Conservation (phyloP, 1,140 invertebrate genomes). For the Zaprionus tsacasi region DNA sequence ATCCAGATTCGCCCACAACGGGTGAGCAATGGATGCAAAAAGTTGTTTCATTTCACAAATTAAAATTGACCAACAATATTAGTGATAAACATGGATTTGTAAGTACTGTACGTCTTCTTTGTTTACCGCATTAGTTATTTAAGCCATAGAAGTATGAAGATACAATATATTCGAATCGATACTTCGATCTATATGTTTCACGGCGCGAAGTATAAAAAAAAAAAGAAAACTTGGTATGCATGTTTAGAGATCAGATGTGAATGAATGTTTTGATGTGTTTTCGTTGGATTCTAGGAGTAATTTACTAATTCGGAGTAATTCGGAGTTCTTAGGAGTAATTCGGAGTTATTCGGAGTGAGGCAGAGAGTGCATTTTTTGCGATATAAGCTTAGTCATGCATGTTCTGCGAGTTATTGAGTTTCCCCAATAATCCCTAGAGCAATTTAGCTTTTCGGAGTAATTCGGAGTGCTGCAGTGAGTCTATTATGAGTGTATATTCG, state of each 20-base stretch:
- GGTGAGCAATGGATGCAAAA: constrained; percentile 99
- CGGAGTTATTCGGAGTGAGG: too few species aligned
- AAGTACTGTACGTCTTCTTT: constrained; percentile 92
- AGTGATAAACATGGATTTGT: constrained; percentile 99
- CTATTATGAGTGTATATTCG: too few species aligned
- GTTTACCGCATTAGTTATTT: constrained; percentile 83
- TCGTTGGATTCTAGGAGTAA: not conserved
- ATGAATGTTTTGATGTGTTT: not conserved
- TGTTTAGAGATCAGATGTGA: not conserved
- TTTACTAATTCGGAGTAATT: constrained; percentile 16
- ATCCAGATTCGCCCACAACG: constrained; percentile 98
- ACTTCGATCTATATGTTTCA: constrained; percentile 17
- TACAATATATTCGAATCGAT: constrained; percentile 5
- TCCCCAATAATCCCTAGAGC: too few species aligned
- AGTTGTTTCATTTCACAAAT: constrained; percentile 99
- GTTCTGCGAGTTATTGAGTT: too few species aligned
- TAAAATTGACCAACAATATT: constrained; percentile 99
- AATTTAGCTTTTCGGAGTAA: too few species aligned
- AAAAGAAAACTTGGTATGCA: constrained; percentile 20
- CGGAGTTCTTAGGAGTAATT: not conserved
- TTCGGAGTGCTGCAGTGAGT: too few species aligned
- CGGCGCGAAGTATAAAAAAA: constrained; percentile 1
- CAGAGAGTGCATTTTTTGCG: not conserved
- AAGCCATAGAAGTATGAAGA: constrained; percentile 40
- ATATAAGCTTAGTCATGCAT: not conserved